phyloP scores from a whole-genome alignment of 2,888 invertebrate species.

The Drosophila melanocephala region DNA sequence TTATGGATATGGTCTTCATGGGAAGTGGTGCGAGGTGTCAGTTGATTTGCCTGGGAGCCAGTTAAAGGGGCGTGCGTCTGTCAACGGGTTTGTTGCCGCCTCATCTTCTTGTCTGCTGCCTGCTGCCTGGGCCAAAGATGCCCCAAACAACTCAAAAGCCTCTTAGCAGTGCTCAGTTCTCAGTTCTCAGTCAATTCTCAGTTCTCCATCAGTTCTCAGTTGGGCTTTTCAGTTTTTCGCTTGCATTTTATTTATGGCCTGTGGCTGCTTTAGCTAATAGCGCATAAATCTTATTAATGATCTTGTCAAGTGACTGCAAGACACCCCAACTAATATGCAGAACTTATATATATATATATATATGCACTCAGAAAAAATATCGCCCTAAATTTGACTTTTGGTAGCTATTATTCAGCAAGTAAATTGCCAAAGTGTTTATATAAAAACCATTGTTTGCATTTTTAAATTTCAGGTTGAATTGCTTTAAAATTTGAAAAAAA shows the following conservation, averaged over 20 bases:
- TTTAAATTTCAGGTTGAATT: neutral
- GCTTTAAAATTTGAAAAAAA: neutral
- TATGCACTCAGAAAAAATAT: neutral
- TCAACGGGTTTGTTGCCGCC: conserved; percentile 75
- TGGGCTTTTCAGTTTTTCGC: conserved; percentile 23
- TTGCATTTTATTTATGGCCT: conserved; percentile 76
- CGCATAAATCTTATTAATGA: conserved; percentile 84
- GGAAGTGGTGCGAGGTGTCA: neutral
- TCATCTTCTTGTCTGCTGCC: conserved; percentile 29
- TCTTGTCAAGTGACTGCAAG: conserved; percentile 81
- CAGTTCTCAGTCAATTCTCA: neutral
- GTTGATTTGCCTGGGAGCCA: conserved; percentile 33
- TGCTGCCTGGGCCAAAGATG: neutral
- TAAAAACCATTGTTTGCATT: neutral
- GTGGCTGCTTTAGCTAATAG: conserved; percentile 82
- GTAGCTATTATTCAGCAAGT: neutral
- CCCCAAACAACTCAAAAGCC: neutral
- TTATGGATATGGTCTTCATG: neutral
- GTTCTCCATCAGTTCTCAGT: conserved; percentile 3
- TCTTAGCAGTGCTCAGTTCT: neutral
- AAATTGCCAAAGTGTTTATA: neutral
- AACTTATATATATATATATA: neutral
- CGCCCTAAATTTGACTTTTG: neutral
- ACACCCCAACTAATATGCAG: conserved; percentile 31
- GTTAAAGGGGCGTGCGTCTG: conserved; percentile 63